Evolutionary conservation across 2,797 vertebrate genomes (phyloP).

Genomic region (Heliangelus exortis): DNA sequence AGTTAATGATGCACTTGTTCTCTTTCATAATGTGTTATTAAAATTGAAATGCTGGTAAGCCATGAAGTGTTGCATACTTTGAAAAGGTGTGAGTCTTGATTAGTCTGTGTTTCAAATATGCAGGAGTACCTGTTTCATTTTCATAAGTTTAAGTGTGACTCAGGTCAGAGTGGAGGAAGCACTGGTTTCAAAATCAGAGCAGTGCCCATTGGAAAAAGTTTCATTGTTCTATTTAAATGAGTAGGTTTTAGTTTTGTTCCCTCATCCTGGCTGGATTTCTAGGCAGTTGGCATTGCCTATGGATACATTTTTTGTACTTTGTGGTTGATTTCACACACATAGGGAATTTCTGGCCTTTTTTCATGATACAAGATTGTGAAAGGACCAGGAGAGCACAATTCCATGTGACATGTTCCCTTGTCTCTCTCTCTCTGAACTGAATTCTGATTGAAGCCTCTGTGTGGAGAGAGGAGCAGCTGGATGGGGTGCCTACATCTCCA

Average conservation of each 20-base stretch:
- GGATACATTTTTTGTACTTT: neutral
- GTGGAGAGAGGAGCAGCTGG: neutral
- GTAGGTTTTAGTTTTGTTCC: neutral
- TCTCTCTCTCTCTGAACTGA: neutral
- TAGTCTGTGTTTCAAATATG: neutral
- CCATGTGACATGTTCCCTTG: neutral
- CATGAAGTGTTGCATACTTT: neutral
- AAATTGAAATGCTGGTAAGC: neutral
- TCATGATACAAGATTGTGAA: neutral
- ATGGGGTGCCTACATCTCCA: neutral
- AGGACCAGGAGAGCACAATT: neutral
- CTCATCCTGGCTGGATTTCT: neutral
- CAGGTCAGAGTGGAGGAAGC: neutral
- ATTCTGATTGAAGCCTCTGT: neutral
- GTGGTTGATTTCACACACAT: neutral
- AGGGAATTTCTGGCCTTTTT: neutral
- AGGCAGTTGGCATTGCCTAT: neutral
- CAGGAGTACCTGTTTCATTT: neutral
- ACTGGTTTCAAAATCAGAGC: neutral
- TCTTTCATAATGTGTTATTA: neutral
- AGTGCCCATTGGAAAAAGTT: neutral
- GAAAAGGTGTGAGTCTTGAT: neutral
- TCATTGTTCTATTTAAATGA: neutral
- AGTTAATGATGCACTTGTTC: neutral
- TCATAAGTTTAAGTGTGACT: neutral